A percentile compares a stretch with the other conserved stretches of the same genome.
phyloP scores from a whole-genome alignment of 2,113 vertebrate genomes.

The Clarias magur region DNA sequence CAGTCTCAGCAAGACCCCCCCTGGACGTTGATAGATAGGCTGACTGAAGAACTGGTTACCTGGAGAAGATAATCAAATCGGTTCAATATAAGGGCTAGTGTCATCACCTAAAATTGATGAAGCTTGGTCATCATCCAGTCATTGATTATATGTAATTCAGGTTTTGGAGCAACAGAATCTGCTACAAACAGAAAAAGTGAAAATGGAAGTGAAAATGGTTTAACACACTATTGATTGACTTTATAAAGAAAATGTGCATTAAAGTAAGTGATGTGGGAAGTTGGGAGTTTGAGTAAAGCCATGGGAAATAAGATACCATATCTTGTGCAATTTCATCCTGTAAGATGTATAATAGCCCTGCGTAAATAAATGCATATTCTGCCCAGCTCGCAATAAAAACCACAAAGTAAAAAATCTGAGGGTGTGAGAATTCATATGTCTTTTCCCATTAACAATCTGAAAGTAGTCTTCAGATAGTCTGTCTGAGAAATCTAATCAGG shows the following conservation, averaged over 20 bases:
- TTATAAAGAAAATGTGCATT: constrained; percentile 12
- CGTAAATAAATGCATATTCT: constrained; percentile 1
- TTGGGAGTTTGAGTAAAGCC: constrained; percentile 8
- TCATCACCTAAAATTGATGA: constrained; percentile 35
- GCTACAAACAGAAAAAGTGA: not conserved
- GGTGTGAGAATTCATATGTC: not conserved
- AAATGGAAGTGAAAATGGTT: constrained; percentile 2
- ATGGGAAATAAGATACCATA: not conserved
- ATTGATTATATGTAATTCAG: constrained; percentile 22
- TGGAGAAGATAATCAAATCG: constrained; percentile 45
- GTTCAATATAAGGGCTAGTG: constrained; percentile 15
- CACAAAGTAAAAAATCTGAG: not conserved
- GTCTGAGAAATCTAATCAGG: constrained; percentile 22
- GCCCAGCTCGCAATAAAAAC: not conserved
- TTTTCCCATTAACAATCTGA: constrained; percentile 23
- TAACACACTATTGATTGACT: constrained; percentile 1
- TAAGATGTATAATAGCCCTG: not conserved
- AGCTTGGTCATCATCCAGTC: constrained; percentile 1
- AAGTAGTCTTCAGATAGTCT: too few species aligned
- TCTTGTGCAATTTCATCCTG: not conserved
- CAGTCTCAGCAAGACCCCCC: constrained; percentile 38
- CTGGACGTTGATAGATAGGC: constrained; percentile 43
- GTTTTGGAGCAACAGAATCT: not conserved
- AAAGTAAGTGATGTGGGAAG: constrained; percentile 1
- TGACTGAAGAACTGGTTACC: constrained; percentile 45